Evolutionary conservation across 2,888 invertebrate genomes (phyloP).

Genomic region (Standfussiana lucernea): DNA sequence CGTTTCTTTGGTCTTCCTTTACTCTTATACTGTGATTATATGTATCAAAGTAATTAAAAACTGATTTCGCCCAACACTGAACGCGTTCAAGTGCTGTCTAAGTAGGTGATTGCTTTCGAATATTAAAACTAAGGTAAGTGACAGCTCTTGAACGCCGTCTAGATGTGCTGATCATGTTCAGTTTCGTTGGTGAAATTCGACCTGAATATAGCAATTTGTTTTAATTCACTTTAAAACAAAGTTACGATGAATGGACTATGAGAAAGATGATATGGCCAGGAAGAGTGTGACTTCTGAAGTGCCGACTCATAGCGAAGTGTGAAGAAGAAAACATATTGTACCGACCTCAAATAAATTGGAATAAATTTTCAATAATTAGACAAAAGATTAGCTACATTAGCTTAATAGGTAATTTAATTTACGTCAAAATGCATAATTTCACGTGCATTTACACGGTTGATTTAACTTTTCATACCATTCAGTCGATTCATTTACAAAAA

Average conservation of each 20-base stretch:
- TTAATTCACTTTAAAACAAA: not conserved
- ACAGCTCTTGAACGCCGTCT: not conserved
- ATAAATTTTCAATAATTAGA: not conserved
- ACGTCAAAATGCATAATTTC: constrained; percentile 8
- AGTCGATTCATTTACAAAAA: constrained; percentile 33
- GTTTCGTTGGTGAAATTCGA: not conserved
- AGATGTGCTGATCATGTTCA: not conserved
- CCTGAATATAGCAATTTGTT: not conserved
- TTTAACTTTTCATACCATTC: constrained; percentile 7
- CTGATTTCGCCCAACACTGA: not conserved
- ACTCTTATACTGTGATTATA: too few relatives aligned
- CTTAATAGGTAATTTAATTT: constrained; percentile 12
- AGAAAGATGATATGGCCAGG: not conserved
- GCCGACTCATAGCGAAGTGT: not conserved
- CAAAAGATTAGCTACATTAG: not conserved
- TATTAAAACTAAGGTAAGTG: not conserved
- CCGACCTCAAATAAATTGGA: not conserved
- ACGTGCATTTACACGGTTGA: constrained; percentile 20
- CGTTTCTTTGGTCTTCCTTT: too few relatives aligned
- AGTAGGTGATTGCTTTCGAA: not conserved
- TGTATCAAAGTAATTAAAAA: not conserved
- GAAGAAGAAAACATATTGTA: not conserved
- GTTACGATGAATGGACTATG: not conserved
- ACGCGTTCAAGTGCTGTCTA: not conserved
- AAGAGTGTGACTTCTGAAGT: not conserved